Base-by-base conservation (phyloP, 2,888 invertebrate species). In the Julus scandinavius region DNA sequence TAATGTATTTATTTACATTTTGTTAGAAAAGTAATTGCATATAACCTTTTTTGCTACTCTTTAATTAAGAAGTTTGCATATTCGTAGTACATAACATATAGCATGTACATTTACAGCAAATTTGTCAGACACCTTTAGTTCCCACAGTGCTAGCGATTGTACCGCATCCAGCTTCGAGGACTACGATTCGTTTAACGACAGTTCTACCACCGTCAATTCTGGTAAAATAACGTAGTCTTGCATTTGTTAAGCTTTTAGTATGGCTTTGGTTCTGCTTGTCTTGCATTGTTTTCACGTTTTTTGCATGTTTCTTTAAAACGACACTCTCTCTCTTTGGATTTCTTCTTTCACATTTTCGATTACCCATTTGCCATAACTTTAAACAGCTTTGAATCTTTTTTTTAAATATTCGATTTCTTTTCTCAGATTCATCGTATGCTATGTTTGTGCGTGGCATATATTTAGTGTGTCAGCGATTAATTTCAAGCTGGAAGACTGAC, bases 401-500 rank as follows among this genome's bases (percentile, higher is more conserved):
- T 29, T 20, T 45, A 40, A 29, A 45, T 40, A n/a, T 85, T 2
- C 40, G 29, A 9, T 41, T n/a, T 13, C 41, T 92, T 92, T 91
- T 90, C 92, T 72, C 92, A 97, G 97, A 97, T 93, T 96, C 96
- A 87, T 96, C 96, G 0, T 96, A 96, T 92, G 97, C 97, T 2
- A 92, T 99, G 90, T 98, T 98, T 91, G 97, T 98, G 0, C 95
- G 97, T 89, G 97, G 98, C 9, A 97, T 98, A 0, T 97, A 98
- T 91, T 94, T 98, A 91, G 98, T 98, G 63, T 99, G 98, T 91
- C 98, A 98, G 92, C 95, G 98, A 40, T 94, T 99, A 89, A 98
- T 98, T 91, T 97, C 98, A 0, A 96, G 97, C 0, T 99, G 98
- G 98, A 98, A 98, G 93, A 96, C 96, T 0, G 98, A 99, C 93